Evolutionary conservation across 2,797 vertebrate genomes (phyloP).

Genomic region (Danio kyathit): DNA sequence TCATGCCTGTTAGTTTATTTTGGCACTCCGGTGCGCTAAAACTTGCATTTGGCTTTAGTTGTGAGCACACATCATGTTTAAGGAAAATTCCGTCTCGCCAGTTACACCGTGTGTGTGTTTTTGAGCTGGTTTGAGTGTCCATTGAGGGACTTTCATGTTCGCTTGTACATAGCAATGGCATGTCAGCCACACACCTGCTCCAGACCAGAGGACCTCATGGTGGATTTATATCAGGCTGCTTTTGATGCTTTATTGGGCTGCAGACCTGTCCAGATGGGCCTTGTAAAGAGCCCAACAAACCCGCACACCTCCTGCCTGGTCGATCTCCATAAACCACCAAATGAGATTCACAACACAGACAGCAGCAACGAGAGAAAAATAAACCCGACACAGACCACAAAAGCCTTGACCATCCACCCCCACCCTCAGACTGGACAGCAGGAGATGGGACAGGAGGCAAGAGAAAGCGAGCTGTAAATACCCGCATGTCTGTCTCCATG

Average conservation of each 20-base stretch:
- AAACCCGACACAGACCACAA: slow-evolving; percentile 55
- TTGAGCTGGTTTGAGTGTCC: not conserved
- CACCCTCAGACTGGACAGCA: slow-evolving; percentile 53
- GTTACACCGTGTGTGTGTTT: not conserved
- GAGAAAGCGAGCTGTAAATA: slow-evolving; percentile 65
- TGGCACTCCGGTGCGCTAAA: not conserved
- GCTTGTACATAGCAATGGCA: slow-evolving; percentile 30
- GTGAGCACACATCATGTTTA: not conserved
- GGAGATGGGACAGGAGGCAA: slow-evolving; percentile 59
- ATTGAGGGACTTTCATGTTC: slow-evolving; percentile 34
- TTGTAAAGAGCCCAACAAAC: slow-evolving; percentile 60
- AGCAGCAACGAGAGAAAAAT: slow-evolving; percentile 54
- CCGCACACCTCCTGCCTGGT: slow-evolving; percentile 57
- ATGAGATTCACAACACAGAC: slow-evolving; percentile 58
- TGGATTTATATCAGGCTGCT: slow-evolving; percentile 50
- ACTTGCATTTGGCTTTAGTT: not conserved
- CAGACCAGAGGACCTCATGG: slow-evolving; percentile 27
- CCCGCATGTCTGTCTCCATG: slow-evolving; percentile 64
- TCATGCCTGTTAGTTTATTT: slow-evolving; percentile 13
- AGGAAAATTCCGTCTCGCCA: not conserved
- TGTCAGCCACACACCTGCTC: slow-evolving; percentile 44
- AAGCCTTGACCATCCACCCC: slow-evolving; percentile 45
- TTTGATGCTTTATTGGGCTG: slow-evolving; percentile 57
- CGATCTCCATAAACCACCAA: slow-evolving; percentile 57
- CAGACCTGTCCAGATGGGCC: slow-evolving; percentile 61